A percentile compares a stretch with the other conserved stretches of the same genome.
phyloP scores from a whole-genome alignment of 2,888 invertebrate genomes.

The Metallyticus violacea region DNA sequence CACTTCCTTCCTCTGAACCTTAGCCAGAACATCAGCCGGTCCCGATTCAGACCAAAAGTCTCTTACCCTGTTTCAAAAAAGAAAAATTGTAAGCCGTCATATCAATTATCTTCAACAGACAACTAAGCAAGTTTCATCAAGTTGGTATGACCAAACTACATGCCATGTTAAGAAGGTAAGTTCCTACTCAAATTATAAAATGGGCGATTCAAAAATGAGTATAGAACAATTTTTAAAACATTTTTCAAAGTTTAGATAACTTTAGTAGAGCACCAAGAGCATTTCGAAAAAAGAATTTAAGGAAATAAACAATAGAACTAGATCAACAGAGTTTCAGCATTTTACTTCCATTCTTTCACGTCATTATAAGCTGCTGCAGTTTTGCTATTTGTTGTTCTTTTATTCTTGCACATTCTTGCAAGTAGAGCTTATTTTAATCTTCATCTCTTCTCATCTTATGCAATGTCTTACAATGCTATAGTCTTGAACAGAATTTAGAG shows the following conservation, averaged over 20 bases:
- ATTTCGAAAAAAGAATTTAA: background rate
- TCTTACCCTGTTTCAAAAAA: slow-evolving; percentile 51
- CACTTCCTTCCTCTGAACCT: slow-evolving; percentile 69
- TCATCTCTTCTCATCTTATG: background rate
- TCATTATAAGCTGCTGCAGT: too few relatives aligned
- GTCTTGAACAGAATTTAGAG: background rate
- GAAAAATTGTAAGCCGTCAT: slow-evolving; percentile 1
- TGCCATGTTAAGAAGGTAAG: background rate
- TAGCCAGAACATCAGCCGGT: slow-evolving; percentile 68
- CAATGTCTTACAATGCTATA: background rate
- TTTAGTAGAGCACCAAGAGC: background rate
- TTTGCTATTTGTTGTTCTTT: background rate
- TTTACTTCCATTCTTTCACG: background rate
- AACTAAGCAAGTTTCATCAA: background rate
- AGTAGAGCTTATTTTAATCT: background rate
- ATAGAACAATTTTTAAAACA: background rate
- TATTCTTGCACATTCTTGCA: background rate
- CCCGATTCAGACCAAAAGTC: slow-evolving; percentile 79
- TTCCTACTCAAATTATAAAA: background rate
- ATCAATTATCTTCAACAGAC: background rate
- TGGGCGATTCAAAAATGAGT: background rate
- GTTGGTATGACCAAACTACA: background rate
- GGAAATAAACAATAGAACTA: background rate
- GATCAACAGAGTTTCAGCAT: background rate
- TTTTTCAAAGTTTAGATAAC: too few relatives aligned